Evolutionary conservation across 2,113 vertebrate species (phyloP).

Genomic region (Dicentrarchus labrax): DNA sequence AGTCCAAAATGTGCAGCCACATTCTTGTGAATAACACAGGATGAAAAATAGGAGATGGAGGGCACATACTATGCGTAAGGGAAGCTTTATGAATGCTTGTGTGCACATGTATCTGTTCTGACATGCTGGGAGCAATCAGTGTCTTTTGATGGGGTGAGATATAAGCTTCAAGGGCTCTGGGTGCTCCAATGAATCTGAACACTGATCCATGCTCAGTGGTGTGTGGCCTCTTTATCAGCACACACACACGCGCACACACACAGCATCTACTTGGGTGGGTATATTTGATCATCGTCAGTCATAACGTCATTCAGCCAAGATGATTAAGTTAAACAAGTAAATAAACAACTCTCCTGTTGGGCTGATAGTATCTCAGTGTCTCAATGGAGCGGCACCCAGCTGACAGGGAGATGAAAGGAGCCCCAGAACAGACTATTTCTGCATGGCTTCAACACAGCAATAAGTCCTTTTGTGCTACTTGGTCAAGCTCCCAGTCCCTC

Average conservation of each 20-base stretch:
- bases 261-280: conserved; percentile 80
- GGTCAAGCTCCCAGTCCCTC: conserved; percentile 50
- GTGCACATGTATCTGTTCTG: conserved; percentile 45
- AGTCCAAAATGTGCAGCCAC: neutral
- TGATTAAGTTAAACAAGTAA: conserved; percentile 69
- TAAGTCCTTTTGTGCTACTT: conserved; percentile 57
- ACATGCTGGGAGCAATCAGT: conserved; percentile 70
- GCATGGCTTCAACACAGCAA: conserved; percentile 60
- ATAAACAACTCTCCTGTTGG: conserved; percentile 70
- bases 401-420: conserved; percentile 73
- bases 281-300: conserved; percentile 68
- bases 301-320: conserved; percentile 49
- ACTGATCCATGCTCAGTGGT: conserved; percentile 53
- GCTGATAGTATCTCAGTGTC: conserved; percentile 65
- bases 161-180: conserved; percentile 58
- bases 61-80: neutral
- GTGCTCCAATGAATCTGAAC: conserved; percentile 51
- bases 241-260: neutral
- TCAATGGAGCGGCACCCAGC: conserved; percentile 65
- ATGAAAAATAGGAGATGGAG: conserved; percentile 14
- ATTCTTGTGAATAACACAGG: conserved; percentile 34
- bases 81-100: conserved; percentile 38
- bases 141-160: conserved; percentile 70
- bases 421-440: conserved; percentile 53
- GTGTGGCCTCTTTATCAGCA: conserved; percentile 71